A percentile compares a stretch with the other conserved stretches of the same genome.
Evolutionary conservation across 1,140 invertebrate species (phyloP).

Genomic region (Chymomyza costata): DNA sequence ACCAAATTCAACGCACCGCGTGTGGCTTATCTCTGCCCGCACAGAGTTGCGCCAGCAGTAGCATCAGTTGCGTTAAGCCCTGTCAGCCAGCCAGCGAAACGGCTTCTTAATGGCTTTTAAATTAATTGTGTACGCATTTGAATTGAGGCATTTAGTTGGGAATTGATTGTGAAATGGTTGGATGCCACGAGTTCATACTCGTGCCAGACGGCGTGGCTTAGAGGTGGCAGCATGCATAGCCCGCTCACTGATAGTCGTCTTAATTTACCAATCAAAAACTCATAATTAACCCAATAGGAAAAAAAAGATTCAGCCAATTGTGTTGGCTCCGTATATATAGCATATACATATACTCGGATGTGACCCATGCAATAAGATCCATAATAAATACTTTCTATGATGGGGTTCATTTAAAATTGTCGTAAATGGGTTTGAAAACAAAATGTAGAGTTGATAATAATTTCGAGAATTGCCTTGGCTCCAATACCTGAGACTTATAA

Average conservation of each 20-base stretch:
- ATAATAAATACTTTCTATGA: no score
- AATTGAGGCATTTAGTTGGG: constrained; percentile 62
- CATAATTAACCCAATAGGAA: constrained; percentile 71
- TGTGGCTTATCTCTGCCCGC: constrained; percentile 53
- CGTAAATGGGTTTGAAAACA: no score
- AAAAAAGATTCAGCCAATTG: no score
- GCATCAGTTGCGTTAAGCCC: constrained; percentile 6
- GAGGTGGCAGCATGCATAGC: constrained; percentile 2
- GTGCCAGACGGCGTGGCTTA: constrained; percentile 34
- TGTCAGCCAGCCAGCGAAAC: constrained; percentile 11
- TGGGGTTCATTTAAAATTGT: no score
- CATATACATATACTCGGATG: no score
- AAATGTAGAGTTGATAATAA: no score
- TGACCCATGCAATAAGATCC: no score
- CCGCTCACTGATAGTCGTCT: no score
- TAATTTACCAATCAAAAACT: constrained; percentile 72
- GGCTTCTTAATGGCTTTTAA: constrained; percentile 64
- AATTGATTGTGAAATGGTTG: constrained; percentile 68
- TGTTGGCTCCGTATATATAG: no score
- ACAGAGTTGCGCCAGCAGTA: background rate
- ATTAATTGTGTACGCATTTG: constrained; percentile 71
- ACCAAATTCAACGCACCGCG: constrained; percentile 54
- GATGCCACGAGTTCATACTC: constrained; percentile 30
- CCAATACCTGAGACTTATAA: no score
- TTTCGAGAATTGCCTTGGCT: no score